Evolutionary conservation across 1,140 invertebrate species (phyloP), one percentile per base, ranked within the genome.

Genomic region (Drosophila chauvacae): DNA sequence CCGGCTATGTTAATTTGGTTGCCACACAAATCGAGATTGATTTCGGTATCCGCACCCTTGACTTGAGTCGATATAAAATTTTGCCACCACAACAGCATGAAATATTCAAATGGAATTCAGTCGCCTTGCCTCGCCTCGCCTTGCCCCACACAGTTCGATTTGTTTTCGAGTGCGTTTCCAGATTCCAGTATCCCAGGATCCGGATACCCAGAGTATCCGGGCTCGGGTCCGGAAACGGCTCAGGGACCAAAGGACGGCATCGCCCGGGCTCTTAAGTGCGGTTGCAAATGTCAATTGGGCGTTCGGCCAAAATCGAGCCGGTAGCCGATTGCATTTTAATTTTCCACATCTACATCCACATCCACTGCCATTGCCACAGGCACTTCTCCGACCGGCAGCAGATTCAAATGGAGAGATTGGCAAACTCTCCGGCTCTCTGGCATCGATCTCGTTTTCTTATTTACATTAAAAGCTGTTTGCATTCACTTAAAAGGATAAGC

Each of bases 401-500:
- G 65, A 64, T 28, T 69, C 39, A 30, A 20, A 41, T 60, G 55
- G 23, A 69, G 57, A 85, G 69, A 56, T 80, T 72, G 59, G 68
- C 63, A 84, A 80, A 84, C 63, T 55, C 58, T 30, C 50, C 7
- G 33, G 33, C 18, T 23, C 51, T 55, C 33, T 45, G 81, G 78
- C 69, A 91, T 92, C 91, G 91, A 92, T 92, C 91, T 90, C 91
- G 85, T 91, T 92, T 91, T 92, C 91, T 90, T 92, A 92, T 92
- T 92, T 92, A 92, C 91, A 92, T 92, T 92, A 91, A 92, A 92
- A 91, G 91, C 85, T 92, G 91, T 92, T 92, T 92, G 91, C 91
- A 92, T 92, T 92, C 91, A 92, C 91, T 92, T 92, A 92, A 92
- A 92, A 92, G 91, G 91, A 92, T 92, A 91, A 91, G 91, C 91